These are phyloP conservation scores for Matsumyia berberina DNA, from an alignment of 2,888 invertebrate genomes.

Conservation along the genomic window DNA sequence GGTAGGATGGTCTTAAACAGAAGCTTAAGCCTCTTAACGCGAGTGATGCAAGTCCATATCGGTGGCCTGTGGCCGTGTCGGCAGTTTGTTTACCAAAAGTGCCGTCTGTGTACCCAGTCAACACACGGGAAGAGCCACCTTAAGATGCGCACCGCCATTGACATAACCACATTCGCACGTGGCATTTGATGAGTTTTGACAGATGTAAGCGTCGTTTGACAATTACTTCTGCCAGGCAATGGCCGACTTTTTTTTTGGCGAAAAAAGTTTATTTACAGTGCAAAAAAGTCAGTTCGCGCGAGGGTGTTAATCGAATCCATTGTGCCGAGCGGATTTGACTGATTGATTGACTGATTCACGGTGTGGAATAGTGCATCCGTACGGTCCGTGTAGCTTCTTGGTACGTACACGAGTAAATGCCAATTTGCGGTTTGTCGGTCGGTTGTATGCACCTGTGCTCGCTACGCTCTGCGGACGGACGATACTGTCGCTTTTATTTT, in stretches of 20 bases:
- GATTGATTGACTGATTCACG: slow-evolving; percentile 69
- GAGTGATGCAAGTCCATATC: slow-evolving; percentile 12
- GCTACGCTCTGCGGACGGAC: not conserved
- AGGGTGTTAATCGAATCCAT: slow-evolving; percentile 72
- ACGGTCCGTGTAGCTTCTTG: slow-evolving; percentile 6
- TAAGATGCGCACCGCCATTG: slow-evolving; percentile 49
- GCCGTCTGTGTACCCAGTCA: slow-evolving; percentile 29
- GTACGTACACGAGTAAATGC: slow-evolving; percentile 34
- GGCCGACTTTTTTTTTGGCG: not conserved
- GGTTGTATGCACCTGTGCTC: slow-evolving; percentile 52
- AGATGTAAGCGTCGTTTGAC: slow-evolving; percentile 41
- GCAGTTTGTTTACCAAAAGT: slow-evolving; percentile 23
- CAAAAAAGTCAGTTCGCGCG: slow-evolving; percentile 39
- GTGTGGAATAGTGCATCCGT: slow-evolving; percentile 49
- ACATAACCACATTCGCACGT: slow-evolving; percentile 57
- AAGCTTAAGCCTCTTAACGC: slow-evolving; percentile 63
- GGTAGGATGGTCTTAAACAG: slow-evolving; percentile 29
- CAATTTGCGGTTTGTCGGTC: slow-evolving; percentile 41
- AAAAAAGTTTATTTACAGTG: slow-evolving; percentile 31
- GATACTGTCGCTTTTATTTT: slow-evolving; percentile 17
- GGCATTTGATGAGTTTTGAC: slow-evolving; percentile 73
- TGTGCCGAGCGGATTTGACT: slow-evolving; percentile 54
- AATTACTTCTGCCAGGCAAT: slow-evolving; percentile 32
- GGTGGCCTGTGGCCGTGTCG: not conserved
- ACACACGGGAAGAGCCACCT: slow-evolving; percentile 19